Evolutionary conservation across 37 sponge, comb jelly and placozoan genomes (phyloP), one percentile per base, ranked within the genome.

Genomic region (Eunapius fragilis): DNA sequence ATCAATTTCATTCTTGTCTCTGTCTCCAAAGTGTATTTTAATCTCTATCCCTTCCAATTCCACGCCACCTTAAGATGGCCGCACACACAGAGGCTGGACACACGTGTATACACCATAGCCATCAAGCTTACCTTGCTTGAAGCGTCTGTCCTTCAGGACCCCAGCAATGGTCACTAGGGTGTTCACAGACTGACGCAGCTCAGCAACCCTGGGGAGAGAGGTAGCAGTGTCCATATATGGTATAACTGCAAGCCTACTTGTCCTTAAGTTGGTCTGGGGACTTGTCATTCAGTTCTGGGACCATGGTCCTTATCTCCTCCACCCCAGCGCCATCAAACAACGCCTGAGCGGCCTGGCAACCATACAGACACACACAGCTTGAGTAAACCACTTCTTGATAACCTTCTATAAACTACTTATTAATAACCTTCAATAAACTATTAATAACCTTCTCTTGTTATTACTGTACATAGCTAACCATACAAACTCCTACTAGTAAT

Each of bases 41-140:
- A 94, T 87, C 73, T 94, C 95, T 25, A 87, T 67, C 12, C 89
- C 82, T 38, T 94, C 95, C 37, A 94, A 67, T 36, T 94, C 89
- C 71, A 94, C 31, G 0, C 86, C 95, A 33, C 95, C 95, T 85
- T 30, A 77, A 32, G 25, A 34, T 77, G 30, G 6, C 28, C 48
- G 30, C 19, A 32, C 28, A 49, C 68, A 78, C n/a, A n/a, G n/a
- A n/a, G n/a, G n/a, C n/a, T n/a, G n/a, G n/a, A n/a, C n/a, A n/a
- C n/a, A n/a, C n/a, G n/a, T n/a, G n/a, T n/a, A n/a, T 78, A 6
- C 25, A 17, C 3, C 26, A 78, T 10, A 77, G 77, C 33, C 23
- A 2, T 6, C 14, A 9, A 41, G 12, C 37, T 41, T 72, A 83
- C 83, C 83, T 37, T 28, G 31, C 36, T 72, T 37, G 12, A 10